Evolutionary conservation across 2,888 invertebrate species (phyloP), one percentile per base, ranked within the genome.

Genomic region (Lasioglossum figueresi): DNA sequence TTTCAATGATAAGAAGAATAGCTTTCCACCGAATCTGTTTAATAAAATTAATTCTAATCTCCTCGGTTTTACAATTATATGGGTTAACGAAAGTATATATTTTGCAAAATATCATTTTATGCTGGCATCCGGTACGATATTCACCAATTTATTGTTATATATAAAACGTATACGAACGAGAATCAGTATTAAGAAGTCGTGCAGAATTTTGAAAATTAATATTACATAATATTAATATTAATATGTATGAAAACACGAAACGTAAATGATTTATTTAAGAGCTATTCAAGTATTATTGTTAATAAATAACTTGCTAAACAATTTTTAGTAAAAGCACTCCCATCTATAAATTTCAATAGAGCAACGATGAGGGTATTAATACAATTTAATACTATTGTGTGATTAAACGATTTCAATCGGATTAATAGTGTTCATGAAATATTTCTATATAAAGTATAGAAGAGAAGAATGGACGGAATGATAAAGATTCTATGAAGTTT

Each of bases 1-100:
- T n/a, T 79, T n/a, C n/a, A 40, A 52, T 43, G 85, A 86, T 86
- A 86, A 84, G 70, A 19, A 12, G 40, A 66, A 52, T 48, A 37
- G 27, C 31, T 43, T 52, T 8, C 72, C 31, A 34, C 19, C 43
- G 66, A 34, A 52, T n/a, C 27, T n/a, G 0, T 71, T 71, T 45
- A 27, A 37, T 16, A 68, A 68, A 68, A 37, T 68, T 14, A 37
- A 68, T 68, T 68, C 23, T 37, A 68, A 27, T 66, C 14, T 59
- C 27, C 1, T 4, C 27, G 27, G 14, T n/a, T n/a, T 27, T 59
- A 59, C 4, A 27, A 27, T 59, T 10, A 12, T 10, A 4, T 10
- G 10, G 1, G 4, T 27, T 27, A 14, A 59, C n/a, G 27, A 59
- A 59, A 12, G 14, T 48, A 48, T 48, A 48, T 48, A 48, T 48